Conservation (phyloP, 2,888 invertebrate genomes). For the Stenchaetothrips biformis region DNA sequence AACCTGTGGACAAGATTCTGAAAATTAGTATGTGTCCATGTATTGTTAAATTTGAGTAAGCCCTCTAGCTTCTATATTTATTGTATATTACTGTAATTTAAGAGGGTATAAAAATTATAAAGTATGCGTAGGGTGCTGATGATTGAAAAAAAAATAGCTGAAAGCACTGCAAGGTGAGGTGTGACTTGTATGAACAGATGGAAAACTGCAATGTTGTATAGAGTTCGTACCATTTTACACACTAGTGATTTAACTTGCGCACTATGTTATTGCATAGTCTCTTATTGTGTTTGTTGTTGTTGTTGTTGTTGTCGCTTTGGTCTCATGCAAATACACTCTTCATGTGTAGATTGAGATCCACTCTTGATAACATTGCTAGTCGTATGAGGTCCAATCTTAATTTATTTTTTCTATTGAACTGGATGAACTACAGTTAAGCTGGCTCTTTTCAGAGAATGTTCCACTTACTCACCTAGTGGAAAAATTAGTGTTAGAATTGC, state of each 20-base stretch:
- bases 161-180: too few species aligned
- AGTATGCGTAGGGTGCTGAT: too few species aligned
- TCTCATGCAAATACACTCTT: not conserved
- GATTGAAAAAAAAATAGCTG: too few species aligned
- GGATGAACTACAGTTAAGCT: too few species aligned
- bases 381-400: constrained; percentile 15
- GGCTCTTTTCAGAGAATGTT: too few species aligned
- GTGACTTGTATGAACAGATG: too few species aligned
- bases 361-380: constrained; percentile 9
- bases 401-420: not conserved
- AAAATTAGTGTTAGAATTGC: too few species aligned
- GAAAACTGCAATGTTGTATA: not conserved
- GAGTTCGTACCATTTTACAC: not conserved
- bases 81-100: not conserved
- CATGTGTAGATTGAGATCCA: not conserved
- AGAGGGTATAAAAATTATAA: not conserved
- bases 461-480: too few species aligned
- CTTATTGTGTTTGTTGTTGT: constrained; percentile 7
- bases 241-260: not conserved
- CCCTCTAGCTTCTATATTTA: not conserved
- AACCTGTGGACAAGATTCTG: too few species aligned
- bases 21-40: not conserved
- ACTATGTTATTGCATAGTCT: constrained; percentile 19
- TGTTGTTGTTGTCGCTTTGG: constrained; percentile 2
- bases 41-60: not conserved